Percentiles rank a stretch among this genome's conserved stretches.
Evolutionary conservation across 2,888 invertebrate species (phyloP).

Genomic region (Callyntrura sp.): DNA sequence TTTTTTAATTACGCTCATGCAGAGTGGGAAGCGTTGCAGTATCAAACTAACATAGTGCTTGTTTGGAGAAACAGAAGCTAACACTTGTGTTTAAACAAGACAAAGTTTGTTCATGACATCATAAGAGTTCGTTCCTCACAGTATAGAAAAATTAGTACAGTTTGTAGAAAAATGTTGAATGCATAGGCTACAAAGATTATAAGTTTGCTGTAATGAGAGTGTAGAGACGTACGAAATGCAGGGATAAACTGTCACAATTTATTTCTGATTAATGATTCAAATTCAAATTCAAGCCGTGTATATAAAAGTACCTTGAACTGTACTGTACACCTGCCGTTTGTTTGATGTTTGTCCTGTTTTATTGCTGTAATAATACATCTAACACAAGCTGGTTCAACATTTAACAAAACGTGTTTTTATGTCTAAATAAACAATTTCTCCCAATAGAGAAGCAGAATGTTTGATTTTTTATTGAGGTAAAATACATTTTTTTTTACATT

Average conservation of each 20-base stretch:
- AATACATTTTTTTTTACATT: background rate
- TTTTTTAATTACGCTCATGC: too few species aligned
- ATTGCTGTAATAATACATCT: background rate
- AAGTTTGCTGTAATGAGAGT: background rate
- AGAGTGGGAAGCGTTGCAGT: too few species aligned
- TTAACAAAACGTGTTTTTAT: background rate
- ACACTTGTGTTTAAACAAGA: background rate
- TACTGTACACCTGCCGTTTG: conserved; percentile 37
- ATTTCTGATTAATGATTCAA: conserved; percentile 46
- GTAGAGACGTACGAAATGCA: background rate
- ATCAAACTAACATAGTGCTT: too few species aligned
- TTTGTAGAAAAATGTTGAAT: background rate
- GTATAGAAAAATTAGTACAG: background rate
- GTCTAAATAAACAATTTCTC: background rate
- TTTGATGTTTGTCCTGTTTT: background rate
- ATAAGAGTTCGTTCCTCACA: background rate
- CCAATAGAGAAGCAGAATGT: background rate
- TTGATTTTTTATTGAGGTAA: conserved; percentile 39
- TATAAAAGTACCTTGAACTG: background rate
- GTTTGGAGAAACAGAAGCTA: too few species aligned
- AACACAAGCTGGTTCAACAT: conserved; percentile 44
- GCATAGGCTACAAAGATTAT: conserved; percentile 12
- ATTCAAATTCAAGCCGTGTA: too few species aligned
- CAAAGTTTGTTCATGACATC: background rate
- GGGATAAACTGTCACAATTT: conserved; percentile 36